Percentiles rank a stretch among this genome's conserved stretches.
These are phyloP conservation scores for Holcopasites calliopsidis DNA, from an alignment of 1,140 invertebrate genomes.

Conservation along the genomic window DNA sequence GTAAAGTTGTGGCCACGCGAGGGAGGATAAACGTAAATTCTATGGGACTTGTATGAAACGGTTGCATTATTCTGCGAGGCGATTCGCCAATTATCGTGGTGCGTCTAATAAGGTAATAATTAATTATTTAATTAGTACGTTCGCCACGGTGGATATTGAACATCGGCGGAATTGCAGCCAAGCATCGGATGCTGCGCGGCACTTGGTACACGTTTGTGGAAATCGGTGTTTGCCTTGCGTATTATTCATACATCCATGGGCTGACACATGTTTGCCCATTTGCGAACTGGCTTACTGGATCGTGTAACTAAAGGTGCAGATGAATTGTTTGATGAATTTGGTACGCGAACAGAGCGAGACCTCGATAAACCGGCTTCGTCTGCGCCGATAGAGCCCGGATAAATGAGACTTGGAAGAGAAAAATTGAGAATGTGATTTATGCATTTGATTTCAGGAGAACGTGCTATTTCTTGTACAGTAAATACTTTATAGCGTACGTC, in stretches of 20 bases:
- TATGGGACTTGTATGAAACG: not conserved
- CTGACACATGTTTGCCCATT: constrained; percentile 46
- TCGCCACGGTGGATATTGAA: not conserved
- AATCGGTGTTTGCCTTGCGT: constrained; percentile 38
- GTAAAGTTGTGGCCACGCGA: not conserved
- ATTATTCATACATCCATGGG: constrained; percentile 56
- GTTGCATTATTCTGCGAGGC: not conserved
- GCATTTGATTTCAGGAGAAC: too few species aligned
- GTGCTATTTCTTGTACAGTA: too few species aligned
- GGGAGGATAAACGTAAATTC: too few species aligned
- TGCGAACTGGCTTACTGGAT: constrained; percentile 46
- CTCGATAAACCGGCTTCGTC: too few species aligned
- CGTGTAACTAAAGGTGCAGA: constrained; percentile 3
- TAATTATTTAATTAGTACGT: constrained; percentile 54
- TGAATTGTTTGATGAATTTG: constrained; percentile 33
- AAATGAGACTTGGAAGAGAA: too few species aligned
- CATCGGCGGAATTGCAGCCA: not conserved
- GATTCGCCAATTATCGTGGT: not conserved
- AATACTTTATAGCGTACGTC: too few species aligned
- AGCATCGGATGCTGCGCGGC: not conserved
- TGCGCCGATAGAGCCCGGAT: too few species aligned
- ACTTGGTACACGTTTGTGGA: constrained; percentile 28
- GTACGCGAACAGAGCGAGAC: too few species aligned
- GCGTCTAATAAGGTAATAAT: constrained; percentile 23
- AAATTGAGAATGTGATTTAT: too few species aligned